Evolutionary conservation across 2,797 vertebrate species (phyloP).

Genomic region (Sorex maritimensis): DNA sequence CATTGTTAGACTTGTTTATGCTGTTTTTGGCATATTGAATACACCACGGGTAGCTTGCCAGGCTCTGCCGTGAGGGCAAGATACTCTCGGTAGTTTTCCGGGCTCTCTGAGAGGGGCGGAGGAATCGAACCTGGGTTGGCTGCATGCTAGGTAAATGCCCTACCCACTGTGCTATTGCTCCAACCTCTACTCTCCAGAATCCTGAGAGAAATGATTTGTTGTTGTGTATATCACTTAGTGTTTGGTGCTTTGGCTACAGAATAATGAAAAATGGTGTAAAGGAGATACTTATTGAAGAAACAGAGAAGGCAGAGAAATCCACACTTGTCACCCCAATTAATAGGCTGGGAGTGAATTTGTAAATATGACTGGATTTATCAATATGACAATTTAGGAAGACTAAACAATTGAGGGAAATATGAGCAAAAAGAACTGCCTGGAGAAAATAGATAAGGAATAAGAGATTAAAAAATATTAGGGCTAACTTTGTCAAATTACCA

Average conservation of each 20-base stretch:
- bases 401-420: constrained; percentile 4
- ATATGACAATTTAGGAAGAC: neutral
- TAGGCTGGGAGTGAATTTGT: neutral
- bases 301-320: neutral
- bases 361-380: neutral
- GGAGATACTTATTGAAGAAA: constrained; percentile 29
- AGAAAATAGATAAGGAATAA: constrained; percentile 3
- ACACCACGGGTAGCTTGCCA: no score
- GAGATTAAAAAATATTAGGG: neutral
- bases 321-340: neutral
- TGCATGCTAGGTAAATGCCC: no score
- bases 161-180: no score
- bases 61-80: no score
- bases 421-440: neutral
- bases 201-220: neutral
- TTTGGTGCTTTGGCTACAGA: neutral
- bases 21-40: no score
- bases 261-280: neutral
- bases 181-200: neutral
- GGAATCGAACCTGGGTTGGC: no score
- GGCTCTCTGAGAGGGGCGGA: no score
- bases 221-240: neutral
- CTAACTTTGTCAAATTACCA: neutral
- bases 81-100: no score
- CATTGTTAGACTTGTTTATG: no score